Conservation (phyloP, 2,888 invertebrate species). For the Pollenia angustigena region DNA sequence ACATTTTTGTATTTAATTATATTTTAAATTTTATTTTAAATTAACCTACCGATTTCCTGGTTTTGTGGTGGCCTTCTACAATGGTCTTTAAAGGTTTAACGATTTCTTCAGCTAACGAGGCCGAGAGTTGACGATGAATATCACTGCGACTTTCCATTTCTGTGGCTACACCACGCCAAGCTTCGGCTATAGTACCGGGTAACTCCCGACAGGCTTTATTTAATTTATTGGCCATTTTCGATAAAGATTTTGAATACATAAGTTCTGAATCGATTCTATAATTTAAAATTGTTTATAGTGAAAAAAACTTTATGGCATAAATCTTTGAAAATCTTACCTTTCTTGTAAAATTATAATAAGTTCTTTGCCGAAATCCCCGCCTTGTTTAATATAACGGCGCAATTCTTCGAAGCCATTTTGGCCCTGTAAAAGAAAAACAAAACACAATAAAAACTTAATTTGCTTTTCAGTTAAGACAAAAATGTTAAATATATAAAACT, state of each 20-base stretch:
- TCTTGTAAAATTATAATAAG: slow-evolving; percentile 94
- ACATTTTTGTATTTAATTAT: background rate
- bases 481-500: background rate
- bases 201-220: slow-evolving; percentile 92
- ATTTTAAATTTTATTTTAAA: background rate
- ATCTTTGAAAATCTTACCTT: slow-evolving; percentile 86
- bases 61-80: slow-evolving; percentile 89
- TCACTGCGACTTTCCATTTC: slow-evolving; percentile 97
- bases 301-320: too few species aligned
- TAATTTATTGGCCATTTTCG: slow-evolving; percentile 93
- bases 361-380: slow-evolving; percentile 97
- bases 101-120: slow-evolving; percentile 92
- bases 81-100: slow-evolving; percentile 93
- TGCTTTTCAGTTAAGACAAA: background rate
- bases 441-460: background rate
- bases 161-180: slow-evolving; percentile 95
- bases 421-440: slow-evolving; percentile 87
- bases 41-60: slow-evolving; percentile 88
- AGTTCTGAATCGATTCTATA: slow-evolving; percentile 94
- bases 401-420: slow-evolving; percentile 97
- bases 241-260: slow-evolving; percentile 94
- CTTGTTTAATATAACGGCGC: slow-evolving; percentile 95
- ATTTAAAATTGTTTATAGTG: background rate
- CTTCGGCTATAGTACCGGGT: slow-evolving; percentile 92
- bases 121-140: slow-evolving; percentile 93